Evolutionary conservation across 1,140 invertebrate genomes (phyloP), one percentile per base, ranked within the genome.

Genomic region (Luehdorfia chinensis): DNA sequence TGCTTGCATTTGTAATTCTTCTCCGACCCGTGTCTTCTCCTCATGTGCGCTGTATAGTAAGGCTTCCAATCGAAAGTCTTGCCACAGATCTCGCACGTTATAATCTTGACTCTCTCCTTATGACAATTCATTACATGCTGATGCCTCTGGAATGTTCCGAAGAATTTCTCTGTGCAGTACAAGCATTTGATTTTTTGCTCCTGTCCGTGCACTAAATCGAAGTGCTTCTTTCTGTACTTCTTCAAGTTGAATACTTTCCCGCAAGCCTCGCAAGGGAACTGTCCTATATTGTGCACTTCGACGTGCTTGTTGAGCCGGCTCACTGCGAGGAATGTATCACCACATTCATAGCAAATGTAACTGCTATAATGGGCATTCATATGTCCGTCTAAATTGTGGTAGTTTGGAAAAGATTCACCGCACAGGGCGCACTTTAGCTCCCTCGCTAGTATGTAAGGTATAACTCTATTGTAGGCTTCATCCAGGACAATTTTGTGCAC

Each of bases 301-400:
- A 64, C 2, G 47, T 84, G 79, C 15, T 73, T 75, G 11, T 72
- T 71, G 0, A 84, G 31, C 0, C 79, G 32, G 4, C 33, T 54
- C 0, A 48, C 45, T 0, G 77, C 50, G 1, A 84, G 5, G 12
- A 79, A 84, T 0, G 72, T 71, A 14, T 79, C 71, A 0, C 79
- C 80, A 16, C 80, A 81, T 1, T 71, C 65, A 1, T 60, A 55
- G 25, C 80, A 84, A 2, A 84, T 64, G 4, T 81, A 73, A 8
- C 73, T 84, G 9, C 59, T 63, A 16, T 76, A 84, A 23, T 81
- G 80, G 0, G 60, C 45, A 8, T 84, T 84, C 80, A 84, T 84
- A 47, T 84, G 80, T 0, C 51, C 37, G 19, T 84, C 80, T 1
- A 84, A 21, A 11, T 59, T 55, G 1, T 67, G 59, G 21, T 67